phyloP scores from a whole-genome alignment of 2,888 invertebrate species.

The Axea sp. region DNA sequence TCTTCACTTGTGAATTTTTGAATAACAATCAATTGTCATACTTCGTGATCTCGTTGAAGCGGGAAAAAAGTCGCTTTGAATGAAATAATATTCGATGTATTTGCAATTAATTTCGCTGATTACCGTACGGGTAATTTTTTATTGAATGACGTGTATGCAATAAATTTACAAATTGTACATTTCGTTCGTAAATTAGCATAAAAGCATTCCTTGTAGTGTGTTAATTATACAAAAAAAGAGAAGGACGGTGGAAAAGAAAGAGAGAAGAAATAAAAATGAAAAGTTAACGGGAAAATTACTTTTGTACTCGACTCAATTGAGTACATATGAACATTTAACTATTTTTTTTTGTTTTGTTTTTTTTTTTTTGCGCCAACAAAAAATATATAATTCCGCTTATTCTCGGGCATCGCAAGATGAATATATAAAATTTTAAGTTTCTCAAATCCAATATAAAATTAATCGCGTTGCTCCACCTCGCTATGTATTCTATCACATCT shows the following conservation, averaged over 20 bases:
- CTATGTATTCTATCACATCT: conserved; percentile 13
- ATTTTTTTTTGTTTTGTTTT: too few species aligned
- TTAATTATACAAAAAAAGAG: conserved; percentile 35
- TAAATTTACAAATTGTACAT: conserved; percentile 35
- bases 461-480: conserved; percentile 37
- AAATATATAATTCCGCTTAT: background rate
- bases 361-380: too few species aligned
- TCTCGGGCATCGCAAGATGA: conserved; percentile 16
- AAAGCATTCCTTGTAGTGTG: conserved; percentile 41
- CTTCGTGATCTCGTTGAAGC: too few species aligned
- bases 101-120: conserved; percentile 42
- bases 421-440: conserved; percentile 36
- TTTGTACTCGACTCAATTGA: conserved; percentile 48
- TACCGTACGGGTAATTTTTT: conserved; percentile 24
- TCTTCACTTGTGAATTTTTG: too few species aligned
- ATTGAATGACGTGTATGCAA: background rate
- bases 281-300: conserved; percentile 47
- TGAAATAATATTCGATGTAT: conserved; percentile 34
- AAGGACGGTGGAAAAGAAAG: background rate
- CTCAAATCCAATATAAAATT: conserved; percentile 36
- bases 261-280: conserved; percentile 32
- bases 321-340: background rate
- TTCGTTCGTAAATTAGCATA: conserved; percentile 42
- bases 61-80: too few species aligned
- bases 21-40: too few species aligned